Evolutionary conservation across 2,888 invertebrate genomes (phyloP).

Genomic region (Spisula subtruncata): DNA sequence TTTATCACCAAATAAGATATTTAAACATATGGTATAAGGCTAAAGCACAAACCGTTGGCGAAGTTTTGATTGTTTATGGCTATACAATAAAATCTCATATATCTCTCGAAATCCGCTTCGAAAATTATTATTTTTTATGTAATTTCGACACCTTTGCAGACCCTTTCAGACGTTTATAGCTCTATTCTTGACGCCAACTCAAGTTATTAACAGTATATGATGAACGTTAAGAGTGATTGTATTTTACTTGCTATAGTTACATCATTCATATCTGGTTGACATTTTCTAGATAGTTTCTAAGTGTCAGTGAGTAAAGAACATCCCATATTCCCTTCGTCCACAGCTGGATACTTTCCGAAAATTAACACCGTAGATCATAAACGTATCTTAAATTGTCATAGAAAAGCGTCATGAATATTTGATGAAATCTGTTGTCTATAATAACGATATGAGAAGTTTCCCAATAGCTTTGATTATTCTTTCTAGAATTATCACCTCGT

Average conservation of each 20-base stretch:
- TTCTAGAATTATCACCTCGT: background rate
- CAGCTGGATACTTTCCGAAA: conserved; percentile 6
- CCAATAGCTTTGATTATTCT: conserved; percentile 10
- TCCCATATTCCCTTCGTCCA: conserved; percentile 14
- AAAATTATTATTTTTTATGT: background rate
- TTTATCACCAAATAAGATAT: too few relatives aligned
- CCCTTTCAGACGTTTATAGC: background rate
- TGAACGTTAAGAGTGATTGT: background rate
- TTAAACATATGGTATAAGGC: too few relatives aligned
- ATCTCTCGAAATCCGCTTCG: too few relatives aligned
- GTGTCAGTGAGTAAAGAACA: background rate
- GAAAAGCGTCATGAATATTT: conserved; percentile 19
- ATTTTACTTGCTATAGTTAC: background rate
- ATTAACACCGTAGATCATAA: conserved; percentile 25
- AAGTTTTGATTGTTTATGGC: too few relatives aligned
- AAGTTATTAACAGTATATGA: background rate
- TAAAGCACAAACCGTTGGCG: too few relatives aligned
- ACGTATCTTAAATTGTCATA: conserved; percentile 12
- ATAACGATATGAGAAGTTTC: background rate
- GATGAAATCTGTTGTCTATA: conserved; percentile 3
- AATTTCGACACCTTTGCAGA: background rate
- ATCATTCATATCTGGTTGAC: conserved; percentile 19
- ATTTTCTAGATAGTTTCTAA: conserved; percentile 10
- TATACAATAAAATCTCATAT: too few relatives aligned
- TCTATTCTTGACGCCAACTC: background rate